Evolutionary conservation across 1,140 invertebrate species (phyloP).

Genomic region (Drosophila albomicans): DNA sequence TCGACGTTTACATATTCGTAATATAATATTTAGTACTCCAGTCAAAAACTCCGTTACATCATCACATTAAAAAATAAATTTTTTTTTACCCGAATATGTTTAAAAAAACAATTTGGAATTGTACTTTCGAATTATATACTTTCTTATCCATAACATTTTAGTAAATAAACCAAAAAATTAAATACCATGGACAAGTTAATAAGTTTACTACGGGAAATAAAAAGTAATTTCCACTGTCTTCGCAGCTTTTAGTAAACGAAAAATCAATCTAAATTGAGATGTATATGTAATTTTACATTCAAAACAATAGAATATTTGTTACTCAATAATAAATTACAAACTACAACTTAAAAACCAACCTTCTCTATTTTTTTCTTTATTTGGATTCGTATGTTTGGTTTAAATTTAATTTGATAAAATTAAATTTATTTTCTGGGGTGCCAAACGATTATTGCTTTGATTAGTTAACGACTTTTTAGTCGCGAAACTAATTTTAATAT

Average conservation of each 20-base stretch:
- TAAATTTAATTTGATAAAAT: not conserved
- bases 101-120: too few relatives aligned
- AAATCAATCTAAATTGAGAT: not conserved
- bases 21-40: not conserved
- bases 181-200: not conserved
- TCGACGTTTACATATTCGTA: not conserved
- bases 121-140: not conserved
- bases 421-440: not conserved
- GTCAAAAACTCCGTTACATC: too few relatives aligned
- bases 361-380: not conserved
- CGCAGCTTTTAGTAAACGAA: not conserved
- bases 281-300: slow-evolving; percentile 7
- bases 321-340: slow-evolving; percentile 18
- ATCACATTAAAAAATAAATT: too few relatives aligned
- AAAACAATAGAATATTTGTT: slow-evolving; percentile 3
- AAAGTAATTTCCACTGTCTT: not conserved
- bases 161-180: not conserved
- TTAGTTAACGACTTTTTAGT: not conserved
- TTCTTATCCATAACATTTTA: not conserved
- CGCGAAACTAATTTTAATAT: not conserved
- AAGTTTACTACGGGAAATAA: not conserved
- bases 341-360: not conserved
- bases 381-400: not conserved
- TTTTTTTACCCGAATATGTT: too few relatives aligned
- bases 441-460: not conserved